Base-by-base conservation (phyloP, 2,888 invertebrate genomes). In the Myopa tessellatipennis region DNA sequence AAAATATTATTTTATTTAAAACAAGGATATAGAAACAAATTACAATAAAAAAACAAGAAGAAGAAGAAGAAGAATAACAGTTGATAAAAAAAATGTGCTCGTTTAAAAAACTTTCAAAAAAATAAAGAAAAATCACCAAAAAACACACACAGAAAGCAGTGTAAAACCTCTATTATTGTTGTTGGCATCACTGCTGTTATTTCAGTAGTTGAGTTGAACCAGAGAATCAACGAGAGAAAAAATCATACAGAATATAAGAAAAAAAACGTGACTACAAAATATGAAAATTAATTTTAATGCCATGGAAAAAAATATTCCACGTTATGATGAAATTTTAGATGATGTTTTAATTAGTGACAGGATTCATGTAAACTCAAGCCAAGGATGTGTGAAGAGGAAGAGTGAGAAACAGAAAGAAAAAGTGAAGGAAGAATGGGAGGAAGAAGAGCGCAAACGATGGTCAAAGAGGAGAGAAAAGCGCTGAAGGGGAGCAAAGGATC, bases 261-360 rank as follows among this genome's bases (percentile, higher is more conserved):
- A 1, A 45, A 45, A 45, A 6, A 45, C 45, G 10, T 45, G 45
- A 45, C 45, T 45, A 45, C 45, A 45, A 79, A 81, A 83, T 83
- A 81, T 79, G 82, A 84, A 85, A 85, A 85, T 86, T 86, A 86
- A 86, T 86, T 85, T 86, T 85, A 85, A 85, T 85, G 82, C 82
- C 82, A 79, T 81, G 76, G 79, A 73, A 73, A 58, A 75, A 74
- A 36, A 74, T 52, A 67, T 58, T 76, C 16, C n/a, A 7, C 74
- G 63, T 55, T 74, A 69, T 70, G 81, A 81, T 85, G 84, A 85
- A 85, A 85, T 85, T 85, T 84, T 74, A 79, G 76, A 72, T 72
- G 76, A 76, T 76, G 72, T 76, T 78, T 78, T 78, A 78, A 78
- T 78, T 78, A 78, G 76, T 58, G 73, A 65, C 73, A 45, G 70